Base-by-base conservation (phyloP, 1,140 invertebrate genomes). In the Rhopalosiphum maidis region DNA sequence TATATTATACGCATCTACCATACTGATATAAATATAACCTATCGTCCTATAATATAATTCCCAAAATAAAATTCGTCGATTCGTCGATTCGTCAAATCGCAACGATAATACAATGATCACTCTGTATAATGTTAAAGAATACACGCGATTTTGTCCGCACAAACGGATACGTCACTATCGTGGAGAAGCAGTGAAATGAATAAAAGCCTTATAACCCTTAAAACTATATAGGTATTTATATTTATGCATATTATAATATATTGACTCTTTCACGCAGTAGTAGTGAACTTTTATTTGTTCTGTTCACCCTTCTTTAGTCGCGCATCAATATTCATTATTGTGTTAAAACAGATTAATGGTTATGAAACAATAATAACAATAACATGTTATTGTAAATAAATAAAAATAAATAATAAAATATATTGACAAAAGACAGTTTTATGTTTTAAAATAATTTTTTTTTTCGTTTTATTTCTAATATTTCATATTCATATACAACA, bases 271-370 rank as follows among this genome's bases (percentile, higher is more conserved):
- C n/a, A 18, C 60, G 18, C n/a, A n/a, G 60, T 68, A 1, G 60
- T n/a, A n/a, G 60, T n/a, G 30, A 77, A 77, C 60, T 18, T 77
- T 77, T 77, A n/a, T 77, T 77, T n/a, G 30, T 77, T 77, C 60
- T n/a, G 30, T 77, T 77, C 60, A 77, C 60, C 60, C 30, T 77
- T n/a, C 60, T 68, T 68, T 30, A 9, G 9, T 0, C 11, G 30
- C 30, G 30, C 60, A 77, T 77, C 60, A 77, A 77, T 77, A 77
- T 77, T n/a, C 30, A 77, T 77, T 77, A 77, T 77, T 18, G 15
- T 77, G n/a, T 77, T 77, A 77, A 77, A 77, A 77, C n/a, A 77
- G 60, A 77, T 77, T 77, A 77, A 77, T 77, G 60, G 60, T n/a
- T 77, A 35, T 35, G n/a, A n/a, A 77, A n/a, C 1, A 77, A 77